Evolutionary conservation across 2,888 invertebrate species (phyloP).

Genomic region (Toxonevra muliebris): DNA sequence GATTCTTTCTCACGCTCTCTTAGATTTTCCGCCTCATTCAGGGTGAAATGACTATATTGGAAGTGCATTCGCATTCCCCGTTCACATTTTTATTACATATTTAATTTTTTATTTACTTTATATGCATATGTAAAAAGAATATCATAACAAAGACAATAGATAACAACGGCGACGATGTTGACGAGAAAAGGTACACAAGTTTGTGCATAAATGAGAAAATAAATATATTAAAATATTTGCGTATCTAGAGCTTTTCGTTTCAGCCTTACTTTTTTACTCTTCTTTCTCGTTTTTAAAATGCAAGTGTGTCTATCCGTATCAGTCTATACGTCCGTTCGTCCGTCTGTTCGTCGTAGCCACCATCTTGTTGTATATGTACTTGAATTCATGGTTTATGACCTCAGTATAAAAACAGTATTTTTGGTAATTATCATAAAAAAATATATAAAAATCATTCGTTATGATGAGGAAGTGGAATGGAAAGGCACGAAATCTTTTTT

Average conservation of each 20-base stretch:
- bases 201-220: neutral
- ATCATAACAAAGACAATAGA: no score
- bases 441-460: neutral
- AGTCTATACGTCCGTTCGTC: neutral
- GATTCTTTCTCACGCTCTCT: no score
- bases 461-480: neutral
- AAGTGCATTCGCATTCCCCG: no score
- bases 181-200: neutral
- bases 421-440: neutral
- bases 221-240: neutral
- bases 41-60: no score
- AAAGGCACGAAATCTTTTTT: neutral
- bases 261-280: neutral
- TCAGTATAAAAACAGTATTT: slow-evolving; percentile 50
- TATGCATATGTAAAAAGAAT: no score
- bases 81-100: no score
- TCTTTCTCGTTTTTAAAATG: no score
- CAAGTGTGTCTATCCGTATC: neutral
- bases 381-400: slow-evolving; percentile 50
- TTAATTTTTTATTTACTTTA: no score
- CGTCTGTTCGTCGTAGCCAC: slow-evolving; percentile 23
- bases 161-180: no score
- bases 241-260: neutral
- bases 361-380: slow-evolving; percentile 39
- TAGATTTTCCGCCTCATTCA: no score